These are phyloP conservation scores for Cartodere bifasciata DNA, from an alignment of 2,888 invertebrate genomes.

Conservation along the genomic window DNA sequence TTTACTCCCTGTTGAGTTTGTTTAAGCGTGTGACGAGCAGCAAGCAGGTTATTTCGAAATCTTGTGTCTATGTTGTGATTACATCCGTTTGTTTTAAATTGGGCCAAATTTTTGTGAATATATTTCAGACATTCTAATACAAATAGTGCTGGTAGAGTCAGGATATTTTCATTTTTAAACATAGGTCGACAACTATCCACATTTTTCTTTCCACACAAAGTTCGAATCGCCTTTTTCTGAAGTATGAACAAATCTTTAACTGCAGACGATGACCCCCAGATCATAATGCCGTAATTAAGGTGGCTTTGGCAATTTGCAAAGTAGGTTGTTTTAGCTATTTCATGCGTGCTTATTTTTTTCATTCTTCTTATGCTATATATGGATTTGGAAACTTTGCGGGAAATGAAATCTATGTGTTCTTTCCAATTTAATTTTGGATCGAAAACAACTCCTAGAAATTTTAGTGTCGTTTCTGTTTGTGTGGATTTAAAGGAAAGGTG, in stretches of 20 bases:
- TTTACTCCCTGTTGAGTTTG: too few relatives aligned
- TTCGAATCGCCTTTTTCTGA: slow-evolving; percentile 5
- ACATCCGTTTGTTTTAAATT: slow-evolving; percentile 2
- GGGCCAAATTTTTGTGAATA: slow-evolving; percentile 2
- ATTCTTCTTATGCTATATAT: slow-evolving; percentile 2
- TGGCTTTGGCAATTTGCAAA: slow-evolving; percentile 1
- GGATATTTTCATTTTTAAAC: slow-evolving; percentile 2
- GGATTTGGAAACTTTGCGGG: slow-evolving; percentile 2
- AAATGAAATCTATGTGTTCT: slow-evolving; percentile 3
- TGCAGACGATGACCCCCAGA: slow-evolving; percentile 2
- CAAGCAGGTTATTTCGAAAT: slow-evolving; percentile 3
- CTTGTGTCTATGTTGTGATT: slow-evolving; percentile 2
- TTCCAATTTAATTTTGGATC: slow-evolving; percentile 4
- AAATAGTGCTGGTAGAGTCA: slow-evolving; percentile 4
- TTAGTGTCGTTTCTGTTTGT: slow-evolving; percentile 1
- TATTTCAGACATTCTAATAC: neutral
- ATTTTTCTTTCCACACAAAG: slow-evolving; percentile 2
- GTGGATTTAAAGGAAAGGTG: slow-evolving; percentile 1
- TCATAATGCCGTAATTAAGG: slow-evolving; percentile 3
- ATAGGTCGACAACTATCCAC: slow-evolving; percentile 3
- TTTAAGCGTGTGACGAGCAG: too few relatives aligned
- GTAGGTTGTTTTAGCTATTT: slow-evolving; percentile 2
- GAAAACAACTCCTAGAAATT: slow-evolving; percentile 4
- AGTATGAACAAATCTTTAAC: slow-evolving; percentile 3
- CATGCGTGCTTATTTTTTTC: slow-evolving; percentile 1